Percentiles rank a stretch among this genome's conserved stretches.
Conservation (phyloP, 2,888 invertebrate genomes). For the Xestia c-nigrum region DNA sequence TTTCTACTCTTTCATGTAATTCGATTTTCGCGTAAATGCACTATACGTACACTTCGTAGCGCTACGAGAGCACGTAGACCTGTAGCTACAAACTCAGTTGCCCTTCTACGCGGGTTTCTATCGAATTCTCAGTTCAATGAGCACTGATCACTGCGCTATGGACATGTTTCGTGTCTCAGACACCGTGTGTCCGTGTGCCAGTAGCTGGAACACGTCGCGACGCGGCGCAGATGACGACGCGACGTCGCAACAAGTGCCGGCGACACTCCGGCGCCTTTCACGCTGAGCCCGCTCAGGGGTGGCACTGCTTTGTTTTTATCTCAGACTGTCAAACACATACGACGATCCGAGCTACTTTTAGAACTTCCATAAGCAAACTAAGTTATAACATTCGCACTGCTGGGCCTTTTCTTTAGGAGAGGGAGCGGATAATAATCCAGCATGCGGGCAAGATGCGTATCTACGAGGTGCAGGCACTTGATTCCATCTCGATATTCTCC, state of each 20-base stretch:
- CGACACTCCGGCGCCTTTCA: conserved; percentile 81
- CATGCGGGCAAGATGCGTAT: neutral
- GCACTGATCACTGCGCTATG: neutral
- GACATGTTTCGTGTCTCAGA: neutral
- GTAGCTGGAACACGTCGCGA: conserved; percentile 49
- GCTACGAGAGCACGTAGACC: neutral
- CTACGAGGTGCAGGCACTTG: neutral
- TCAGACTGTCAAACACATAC: too few relatives aligned
- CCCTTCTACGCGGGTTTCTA: neutral
- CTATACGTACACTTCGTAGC: neutral
- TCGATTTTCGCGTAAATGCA: neutral
- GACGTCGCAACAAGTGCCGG: conserved; percentile 80
- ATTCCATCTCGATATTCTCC: neutral
- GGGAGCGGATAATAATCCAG: neutral
- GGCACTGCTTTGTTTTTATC: neutral
- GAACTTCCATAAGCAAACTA: neutral
- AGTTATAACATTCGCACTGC: neutral
- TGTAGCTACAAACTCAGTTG: neutral
- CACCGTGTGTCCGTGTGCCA: conserved; percentile 2
- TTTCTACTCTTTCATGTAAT: neutral
- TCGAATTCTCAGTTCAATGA: neutral
- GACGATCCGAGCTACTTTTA: neutral
- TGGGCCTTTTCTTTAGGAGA: neutral
- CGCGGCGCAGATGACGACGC: conserved; percentile 55
- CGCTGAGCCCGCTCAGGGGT: conserved; percentile 34